Conservation (phyloP, 2,888 invertebrate genomes). For the Tribolium freemani region DNA sequence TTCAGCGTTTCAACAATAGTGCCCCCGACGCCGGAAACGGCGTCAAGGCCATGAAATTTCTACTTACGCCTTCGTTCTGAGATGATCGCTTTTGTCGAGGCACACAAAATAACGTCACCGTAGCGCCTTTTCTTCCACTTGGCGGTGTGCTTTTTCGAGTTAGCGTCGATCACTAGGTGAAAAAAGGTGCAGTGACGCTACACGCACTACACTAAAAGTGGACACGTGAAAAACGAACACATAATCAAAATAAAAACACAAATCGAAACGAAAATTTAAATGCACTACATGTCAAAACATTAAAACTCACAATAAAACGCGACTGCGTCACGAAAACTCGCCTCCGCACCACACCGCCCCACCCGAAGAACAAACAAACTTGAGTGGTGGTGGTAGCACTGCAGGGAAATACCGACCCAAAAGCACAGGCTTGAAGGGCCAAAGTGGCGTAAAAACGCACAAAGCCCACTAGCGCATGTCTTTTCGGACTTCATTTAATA, state of each 20-base stretch:
- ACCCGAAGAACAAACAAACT: constrained; percentile 27
- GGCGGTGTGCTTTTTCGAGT: background rate
- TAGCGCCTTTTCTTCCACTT: constrained; percentile 56
- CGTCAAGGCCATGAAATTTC: constrained; percentile 41
- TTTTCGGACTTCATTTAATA: background rate
- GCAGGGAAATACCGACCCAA: background rate
- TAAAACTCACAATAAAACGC: constrained; percentile 39
- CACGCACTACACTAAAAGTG: constrained; percentile 11
- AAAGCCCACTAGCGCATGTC: background rate
- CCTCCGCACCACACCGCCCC: constrained; percentile 13
- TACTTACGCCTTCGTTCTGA: constrained; percentile 72
- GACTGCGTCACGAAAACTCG: constrained; percentile 40
- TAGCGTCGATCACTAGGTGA: background rate
- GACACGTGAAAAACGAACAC: constrained; percentile 32
- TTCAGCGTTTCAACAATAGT: constrained; percentile 37
- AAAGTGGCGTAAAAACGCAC: background rate
- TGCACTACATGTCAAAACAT: constrained; percentile 43
- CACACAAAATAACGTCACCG: constrained; percentile 74
- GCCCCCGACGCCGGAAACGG: constrained; percentile 48
- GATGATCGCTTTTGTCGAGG: constrained; percentile 74
- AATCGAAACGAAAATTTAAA: constrained; percentile 42
- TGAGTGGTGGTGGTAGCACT: background rate
- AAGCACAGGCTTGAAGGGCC: background rate
- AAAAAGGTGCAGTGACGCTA: background rate
- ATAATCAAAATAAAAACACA: constrained; percentile 41